Evolutionary conservation across 2,113 vertebrate genomes (phyloP), one percentile per base, ranked within the genome.

Genomic region (Argyrosomus japonicus): DNA sequence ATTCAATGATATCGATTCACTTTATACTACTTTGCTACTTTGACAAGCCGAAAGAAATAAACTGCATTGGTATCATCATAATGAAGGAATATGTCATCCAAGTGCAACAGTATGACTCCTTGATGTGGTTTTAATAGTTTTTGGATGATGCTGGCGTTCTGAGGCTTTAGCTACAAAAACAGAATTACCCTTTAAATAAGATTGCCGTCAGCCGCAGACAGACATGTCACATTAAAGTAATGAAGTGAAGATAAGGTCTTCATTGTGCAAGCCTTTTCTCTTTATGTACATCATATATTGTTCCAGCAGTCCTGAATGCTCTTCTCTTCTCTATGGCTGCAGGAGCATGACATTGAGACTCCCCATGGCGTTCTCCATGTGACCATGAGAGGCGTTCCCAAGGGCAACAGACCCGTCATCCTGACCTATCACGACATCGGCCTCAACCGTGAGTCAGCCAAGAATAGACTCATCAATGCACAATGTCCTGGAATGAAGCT

Each of bases 351-450:
- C 75, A 96, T 99, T 80, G 98, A 99, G 95, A 99, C 98, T 72
- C 95, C 97, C 23, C 96, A 97, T 0, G 98, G 98, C 79, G 90
- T 99, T 83, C 96, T 99, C 64, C 98, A 99, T 64, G 97, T 99
- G 89, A 99, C 98, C 57, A 96, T 99, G 95, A 93, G 97, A 90
- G 98, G 98, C 48, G 94, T 93, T 50, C 96, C 96, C 23, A 98
- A 97, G 88, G 97, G 97, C 89, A 99, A 97, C 94, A 94, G 97
- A 93, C 98, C 98, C 0, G 95, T 98, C 94, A 98, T 99, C 94
- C 96, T 99, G 86, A 99, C 98, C 27, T 99, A 98, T 87, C 98
- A 99, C 71, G 98, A 99, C 93, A 99, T 99, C 78, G 98, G 98
- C 82, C 97, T 99, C 88, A 99, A 99, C 92, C 98, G 98, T 99